Conservation (phyloP, 2,888 invertebrate genomes). For the Linnaemya vulpina region DNA sequence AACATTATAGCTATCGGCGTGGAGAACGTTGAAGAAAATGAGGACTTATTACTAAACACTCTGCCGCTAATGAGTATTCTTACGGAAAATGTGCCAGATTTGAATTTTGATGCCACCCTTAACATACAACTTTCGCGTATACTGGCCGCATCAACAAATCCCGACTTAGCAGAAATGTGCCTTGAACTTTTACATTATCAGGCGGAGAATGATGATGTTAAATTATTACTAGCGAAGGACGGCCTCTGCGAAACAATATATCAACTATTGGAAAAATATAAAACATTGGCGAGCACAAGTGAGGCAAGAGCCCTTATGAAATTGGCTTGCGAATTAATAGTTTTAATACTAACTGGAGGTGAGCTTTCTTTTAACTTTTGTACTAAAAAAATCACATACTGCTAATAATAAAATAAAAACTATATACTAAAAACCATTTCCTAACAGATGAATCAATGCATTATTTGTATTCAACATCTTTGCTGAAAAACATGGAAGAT, state of each 20-base stretch:
- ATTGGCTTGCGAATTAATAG: slow-evolving; percentile 93
- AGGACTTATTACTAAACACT: slow-evolving; percentile 85
- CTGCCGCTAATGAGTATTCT: slow-evolving; percentile 86
- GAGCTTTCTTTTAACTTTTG: slow-evolving; percentile 68
- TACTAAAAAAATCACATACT: too few species aligned
- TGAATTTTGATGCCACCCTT: slow-evolving; percentile 84
- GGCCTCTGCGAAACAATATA: slow-evolving; percentile 91
- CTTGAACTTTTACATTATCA: slow-evolving; percentile 90
- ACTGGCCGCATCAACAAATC: slow-evolving; percentile 85
- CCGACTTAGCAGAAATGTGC: slow-evolving; percentile 90
- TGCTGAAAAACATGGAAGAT: slow-evolving; percentile 87
- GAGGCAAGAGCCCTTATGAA: slow-evolving; percentile 88
- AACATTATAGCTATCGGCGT: slow-evolving; percentile 83
- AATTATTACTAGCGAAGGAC: slow-evolving; percentile 89
- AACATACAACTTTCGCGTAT: slow-evolving; percentile 86
- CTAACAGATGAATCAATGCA: slow-evolving; percentile 92
- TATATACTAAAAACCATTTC: slow-evolving; percentile 2
- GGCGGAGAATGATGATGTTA: slow-evolving; percentile 91
- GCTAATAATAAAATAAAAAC: background rate
- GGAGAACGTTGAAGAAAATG: slow-evolving; percentile 84
- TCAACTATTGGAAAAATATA: slow-evolving; percentile 88
- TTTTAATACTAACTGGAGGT: slow-evolving; percentile 94
- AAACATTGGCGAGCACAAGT: slow-evolving; percentile 86
- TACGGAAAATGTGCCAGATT: slow-evolving; percentile 86
- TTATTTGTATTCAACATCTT: slow-evolving; percentile 88